A percentile compares a stretch with the other conserved stretches of the same genome.
phyloP scores from a whole-genome alignment of 2,888 invertebrate genomes.

The Pseudoips prasinana region DNA sequence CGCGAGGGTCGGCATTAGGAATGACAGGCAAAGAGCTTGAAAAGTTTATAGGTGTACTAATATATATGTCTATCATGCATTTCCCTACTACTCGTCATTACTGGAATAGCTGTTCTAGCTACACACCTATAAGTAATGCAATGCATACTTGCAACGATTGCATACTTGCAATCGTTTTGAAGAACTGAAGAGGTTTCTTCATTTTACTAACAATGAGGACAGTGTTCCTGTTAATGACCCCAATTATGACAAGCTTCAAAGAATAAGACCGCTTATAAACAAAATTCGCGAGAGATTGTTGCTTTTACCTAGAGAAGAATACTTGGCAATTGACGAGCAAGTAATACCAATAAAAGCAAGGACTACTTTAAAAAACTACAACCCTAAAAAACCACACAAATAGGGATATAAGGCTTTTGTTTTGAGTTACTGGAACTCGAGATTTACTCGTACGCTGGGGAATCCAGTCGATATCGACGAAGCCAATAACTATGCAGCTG shows the following conservation, averaged over 20 bases:
- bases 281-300: slow-evolving; percentile 15
- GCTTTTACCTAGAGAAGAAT: slow-evolving; percentile 38
- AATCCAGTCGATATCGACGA: slow-evolving; percentile 1
- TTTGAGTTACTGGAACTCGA: slow-evolving; percentile 23
- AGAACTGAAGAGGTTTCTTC: slow-evolving; percentile 8
- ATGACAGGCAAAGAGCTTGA: slow-evolving; percentile 4
- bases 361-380: slow-evolving; percentile 36
- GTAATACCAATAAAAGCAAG: slow-evolving; percentile 41
- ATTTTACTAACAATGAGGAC: slow-evolving; percentile 1
- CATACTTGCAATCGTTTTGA: slow-evolving; percentile 22
- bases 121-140: slow-evolving; percentile 8
- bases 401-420: slow-evolving; percentile 42
- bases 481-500: no score
- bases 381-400: slow-evolving; percentile 33
- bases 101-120: slow-evolving; percentile 5
- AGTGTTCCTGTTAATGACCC: slow-evolving; percentile 1
- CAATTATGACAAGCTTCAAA: slow-evolving; percentile 11
- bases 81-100: slow-evolving; percentile 10
- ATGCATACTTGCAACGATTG: no score
- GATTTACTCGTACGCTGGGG: not conserved
- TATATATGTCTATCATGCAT: slow-evolving; percentile 16
- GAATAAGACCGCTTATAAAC: slow-evolving; percentile 30
- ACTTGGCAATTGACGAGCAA: slow-evolving; percentile 38
- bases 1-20: not conserved
- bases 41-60: slow-evolving; percentile 10